phyloP scores from a whole-genome alignment of 2,888 invertebrate genomes.

The Suillia variegata region DNA sequence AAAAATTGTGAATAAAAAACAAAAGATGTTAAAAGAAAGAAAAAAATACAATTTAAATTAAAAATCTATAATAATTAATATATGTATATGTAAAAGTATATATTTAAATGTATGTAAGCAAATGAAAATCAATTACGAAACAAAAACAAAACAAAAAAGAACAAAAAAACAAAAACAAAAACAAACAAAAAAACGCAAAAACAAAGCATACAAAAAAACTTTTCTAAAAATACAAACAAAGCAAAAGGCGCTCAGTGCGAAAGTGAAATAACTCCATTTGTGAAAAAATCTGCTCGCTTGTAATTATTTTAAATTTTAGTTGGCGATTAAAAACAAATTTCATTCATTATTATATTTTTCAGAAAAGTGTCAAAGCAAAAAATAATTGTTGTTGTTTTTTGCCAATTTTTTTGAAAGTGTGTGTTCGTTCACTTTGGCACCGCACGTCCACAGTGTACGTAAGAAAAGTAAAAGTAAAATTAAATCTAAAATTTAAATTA shows the following conservation, averaged over 20 bases:
- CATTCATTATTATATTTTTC: too few relatives aligned
- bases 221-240: constrained; percentile 23
- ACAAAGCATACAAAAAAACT: constrained; percentile 18
- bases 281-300: too few relatives aligned
- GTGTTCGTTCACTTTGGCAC: too few relatives aligned
- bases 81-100: constrained; percentile 31
- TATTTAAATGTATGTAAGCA: constrained; percentile 24
- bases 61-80: constrained; percentile 27
- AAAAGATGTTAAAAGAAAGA: constrained; percentile 26
- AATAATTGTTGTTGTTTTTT: too few relatives aligned
- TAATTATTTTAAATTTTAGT: too few relatives aligned
- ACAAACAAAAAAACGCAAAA: constrained; percentile 18
- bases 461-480: too few relatives aligned
- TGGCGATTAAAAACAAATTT: too few relatives aligned
- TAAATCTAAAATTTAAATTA: constrained; percentile 13
- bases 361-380: too few relatives aligned
- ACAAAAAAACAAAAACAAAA: constrained; percentile 17
- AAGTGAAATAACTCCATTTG: too few relatives aligned
- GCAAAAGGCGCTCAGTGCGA: too few relatives aligned
- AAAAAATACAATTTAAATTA: constrained; percentile 21
- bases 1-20: constrained; percentile 25
- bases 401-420: too few relatives aligned
- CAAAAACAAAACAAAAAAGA: constrained; percentile 28
- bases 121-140: constrained; percentile 18
- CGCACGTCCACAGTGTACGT: too few relatives aligned